A percentile compares a stretch with the other conserved stretches of the same genome.
Conservation (phyloP, 2,888 invertebrate species). For the Drosophila prostipennis region DNA sequence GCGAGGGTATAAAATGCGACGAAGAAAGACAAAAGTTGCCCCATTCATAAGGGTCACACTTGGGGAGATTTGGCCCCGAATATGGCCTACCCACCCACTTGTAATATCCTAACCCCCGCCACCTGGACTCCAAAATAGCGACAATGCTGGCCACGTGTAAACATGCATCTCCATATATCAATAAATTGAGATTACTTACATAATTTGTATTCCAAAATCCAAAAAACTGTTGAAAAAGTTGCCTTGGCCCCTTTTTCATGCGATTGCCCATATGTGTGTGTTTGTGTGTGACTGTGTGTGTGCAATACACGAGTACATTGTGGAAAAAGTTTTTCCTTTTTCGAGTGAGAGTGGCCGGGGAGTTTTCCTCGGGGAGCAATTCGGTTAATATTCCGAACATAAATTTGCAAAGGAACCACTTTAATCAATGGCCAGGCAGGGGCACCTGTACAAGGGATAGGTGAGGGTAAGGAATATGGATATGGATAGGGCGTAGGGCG, state of each 20-base stretch:
- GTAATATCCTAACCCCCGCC: neutral
- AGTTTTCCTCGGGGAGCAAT: conserved; percentile 77
- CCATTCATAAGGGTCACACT: conserved; percentile 73
- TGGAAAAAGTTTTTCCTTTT: conserved; percentile 54
- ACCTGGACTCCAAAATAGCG: conserved; percentile 19
- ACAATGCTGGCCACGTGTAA: conserved; percentile 48
- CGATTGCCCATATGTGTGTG: conserved; percentile 24
- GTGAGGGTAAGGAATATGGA: neutral
- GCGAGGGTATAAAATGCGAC: conserved; percentile 51
- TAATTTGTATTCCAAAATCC: conserved; percentile 79
- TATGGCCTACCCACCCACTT: conserved; percentile 11
- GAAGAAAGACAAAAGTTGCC: conserved; percentile 64
- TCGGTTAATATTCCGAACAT: conserved; percentile 77
- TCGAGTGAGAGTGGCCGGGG: conserved; percentile 36
- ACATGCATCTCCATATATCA: conserved; percentile 59
- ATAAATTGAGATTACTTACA: conserved; percentile 80
- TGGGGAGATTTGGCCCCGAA: conserved; percentile 39
- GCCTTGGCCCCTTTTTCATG: conserved; percentile 47
- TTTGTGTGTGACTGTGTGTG: conserved; percentile 15
- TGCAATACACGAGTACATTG: conserved; percentile 44
- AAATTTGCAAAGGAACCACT: conserved; percentile 76
- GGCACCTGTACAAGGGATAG: conserved; percentile 17
- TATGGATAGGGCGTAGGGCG: conserved; percentile 17
- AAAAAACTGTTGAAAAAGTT: conserved; percentile 75
- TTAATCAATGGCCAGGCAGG: conserved; percentile 72